Conservation (phyloP, 1,140 invertebrate species). For the Drosophila parabipectinata region DNA sequence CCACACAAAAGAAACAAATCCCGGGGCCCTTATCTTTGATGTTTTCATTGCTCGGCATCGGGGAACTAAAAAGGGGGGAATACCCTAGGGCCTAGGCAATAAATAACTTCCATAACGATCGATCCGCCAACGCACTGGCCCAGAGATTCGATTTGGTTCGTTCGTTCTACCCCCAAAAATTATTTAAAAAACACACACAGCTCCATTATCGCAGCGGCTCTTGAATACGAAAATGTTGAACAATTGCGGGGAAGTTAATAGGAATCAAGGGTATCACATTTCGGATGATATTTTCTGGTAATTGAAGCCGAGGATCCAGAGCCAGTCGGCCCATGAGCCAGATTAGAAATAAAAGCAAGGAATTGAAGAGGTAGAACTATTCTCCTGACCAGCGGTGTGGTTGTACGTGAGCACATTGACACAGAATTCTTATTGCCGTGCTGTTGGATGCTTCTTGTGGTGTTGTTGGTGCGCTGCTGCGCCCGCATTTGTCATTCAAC, state of each 20-base stretch:
- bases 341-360: background rate
- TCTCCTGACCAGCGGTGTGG: background rate
- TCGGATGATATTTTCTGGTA: too few relatives aligned
- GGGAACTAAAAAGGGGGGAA: constrained; percentile 14
- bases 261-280: too few relatives aligned
- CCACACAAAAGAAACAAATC: constrained; percentile 40
- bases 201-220: background rate
- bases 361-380: background rate
- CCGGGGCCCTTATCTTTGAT: constrained; percentile 44
- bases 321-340: too few relatives aligned
- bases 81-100: constrained; percentile 46
- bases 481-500: constrained; percentile 55
- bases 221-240: background rate
- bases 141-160: constrained; percentile 10
- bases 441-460: constrained; percentile 24
- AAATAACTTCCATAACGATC: constrained; percentile 51
- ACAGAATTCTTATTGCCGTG: constrained; percentile 56
- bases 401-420: constrained; percentile 48
- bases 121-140: constrained; percentile 37
- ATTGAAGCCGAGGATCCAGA: too few relatives aligned
- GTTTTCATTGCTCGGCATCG: constrained; percentile 13
- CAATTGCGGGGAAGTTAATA: background rate
- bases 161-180: constrained; percentile 14
- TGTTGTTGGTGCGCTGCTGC: constrained; percentile 24
- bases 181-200: constrained; percentile 51